Conservation (phyloP, 2,888 invertebrate genomes). For the Phytoseiulus persimilis region DNA sequence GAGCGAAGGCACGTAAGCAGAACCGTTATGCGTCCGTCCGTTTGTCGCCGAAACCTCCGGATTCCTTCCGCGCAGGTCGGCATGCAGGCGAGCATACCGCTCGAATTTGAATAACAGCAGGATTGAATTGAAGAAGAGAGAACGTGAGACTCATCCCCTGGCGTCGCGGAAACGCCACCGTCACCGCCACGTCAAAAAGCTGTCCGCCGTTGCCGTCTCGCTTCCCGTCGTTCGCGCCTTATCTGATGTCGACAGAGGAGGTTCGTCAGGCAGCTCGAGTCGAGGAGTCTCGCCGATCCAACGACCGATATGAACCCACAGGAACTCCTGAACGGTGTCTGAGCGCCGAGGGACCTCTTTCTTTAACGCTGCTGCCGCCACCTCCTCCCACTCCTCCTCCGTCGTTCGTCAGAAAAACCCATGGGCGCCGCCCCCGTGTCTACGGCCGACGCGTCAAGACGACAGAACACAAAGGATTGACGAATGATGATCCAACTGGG, state of each 20-base stretch:
- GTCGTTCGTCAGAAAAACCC: neutral
- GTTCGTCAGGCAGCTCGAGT: neutral
- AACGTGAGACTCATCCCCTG: neutral
- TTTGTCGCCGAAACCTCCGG: neutral
- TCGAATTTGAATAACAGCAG: neutral
- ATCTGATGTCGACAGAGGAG: neutral
- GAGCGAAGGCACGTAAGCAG: neutral
- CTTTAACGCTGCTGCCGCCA: neutral
- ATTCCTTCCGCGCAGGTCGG: neutral
- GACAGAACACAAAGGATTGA: conserved; percentile 5
- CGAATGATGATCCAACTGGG: neutral
- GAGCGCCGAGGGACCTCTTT: neutral
- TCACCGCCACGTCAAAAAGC: neutral
- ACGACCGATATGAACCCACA: neutral
- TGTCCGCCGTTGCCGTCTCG: neutral
- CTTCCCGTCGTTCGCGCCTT: neutral
- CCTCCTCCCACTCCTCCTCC: neutral
- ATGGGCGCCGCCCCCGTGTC: neutral
- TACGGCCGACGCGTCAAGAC: neutral
- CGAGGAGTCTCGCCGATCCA: neutral
- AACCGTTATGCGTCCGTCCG: neutral
- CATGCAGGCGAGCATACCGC: neutral
- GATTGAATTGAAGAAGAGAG: neutral
- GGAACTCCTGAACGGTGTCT: neutral
- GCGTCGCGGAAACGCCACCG: neutral